These are phyloP conservation scores for Pelmatolapia mariae DNA, from an alignment of 2,113 vertebrate species.

Conservation along the genomic window DNA sequence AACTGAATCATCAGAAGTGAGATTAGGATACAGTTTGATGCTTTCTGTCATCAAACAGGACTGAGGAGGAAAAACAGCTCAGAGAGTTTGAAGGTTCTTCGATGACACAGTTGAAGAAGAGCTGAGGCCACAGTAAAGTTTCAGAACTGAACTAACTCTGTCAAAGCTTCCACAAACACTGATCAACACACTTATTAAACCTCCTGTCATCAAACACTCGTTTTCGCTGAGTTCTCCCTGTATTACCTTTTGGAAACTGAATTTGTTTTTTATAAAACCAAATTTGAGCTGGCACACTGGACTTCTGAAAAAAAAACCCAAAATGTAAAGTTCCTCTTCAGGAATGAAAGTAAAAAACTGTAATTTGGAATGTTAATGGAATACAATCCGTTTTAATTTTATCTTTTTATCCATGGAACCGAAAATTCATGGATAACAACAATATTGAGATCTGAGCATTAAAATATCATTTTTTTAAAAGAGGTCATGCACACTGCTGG, in stretches of 20 bases:
- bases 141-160: no score
- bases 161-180: no score
- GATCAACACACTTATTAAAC: no score
- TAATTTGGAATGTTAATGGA: neutral
- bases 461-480: accelerated
- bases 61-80: no score
- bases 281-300: accelerated
- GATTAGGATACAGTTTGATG: no score
- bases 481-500: neutral
- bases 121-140: no score
- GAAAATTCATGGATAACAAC: neutral
- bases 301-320: neutral
- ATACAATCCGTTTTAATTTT: neutral
- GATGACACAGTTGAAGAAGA: no score
- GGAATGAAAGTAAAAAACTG: neutral
- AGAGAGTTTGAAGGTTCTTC: no score
- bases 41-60: no score
- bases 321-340: neutral
- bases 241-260: neutral
- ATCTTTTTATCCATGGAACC: accelerated
- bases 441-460: accelerated
- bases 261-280: accelerated
- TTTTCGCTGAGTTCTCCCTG: no score
- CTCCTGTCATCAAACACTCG: no score
- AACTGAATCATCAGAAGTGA: no score